Evolutionary conservation across 2,888 invertebrate genomes (phyloP).

Genomic region (Temnothorax rugatulus): DNA sequence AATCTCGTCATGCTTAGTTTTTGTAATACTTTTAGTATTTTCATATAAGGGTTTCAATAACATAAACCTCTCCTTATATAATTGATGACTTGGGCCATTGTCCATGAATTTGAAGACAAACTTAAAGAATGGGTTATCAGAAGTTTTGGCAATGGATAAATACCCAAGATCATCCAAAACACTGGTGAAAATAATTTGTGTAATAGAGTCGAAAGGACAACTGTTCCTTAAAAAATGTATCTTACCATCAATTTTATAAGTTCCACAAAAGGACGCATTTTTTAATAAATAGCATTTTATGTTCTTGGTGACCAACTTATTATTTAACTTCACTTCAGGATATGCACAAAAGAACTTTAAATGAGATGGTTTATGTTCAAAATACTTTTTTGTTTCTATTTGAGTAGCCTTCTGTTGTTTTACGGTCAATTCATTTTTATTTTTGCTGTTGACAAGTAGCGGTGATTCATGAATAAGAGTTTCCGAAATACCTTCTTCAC

Average conservation of each 20-base stretch:
- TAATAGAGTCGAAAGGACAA: background rate
- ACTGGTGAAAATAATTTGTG: background rate
- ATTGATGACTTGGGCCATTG: background rate
- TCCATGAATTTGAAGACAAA: background rate
- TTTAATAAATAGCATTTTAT: constrained; percentile 3
- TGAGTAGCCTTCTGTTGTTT: background rate
- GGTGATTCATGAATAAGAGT: background rate
- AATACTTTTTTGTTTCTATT: background rate
- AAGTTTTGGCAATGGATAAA: background rate
- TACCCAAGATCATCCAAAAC: background rate
- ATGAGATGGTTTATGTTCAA: background rate
- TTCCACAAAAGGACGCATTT: background rate
- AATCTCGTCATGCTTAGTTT: background rate
- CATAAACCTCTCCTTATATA: background rate
- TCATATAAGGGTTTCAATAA: background rate
- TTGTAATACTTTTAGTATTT: background rate
- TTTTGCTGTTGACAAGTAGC: background rate
- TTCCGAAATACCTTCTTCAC: background rate
- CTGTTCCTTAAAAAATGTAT: background rate
- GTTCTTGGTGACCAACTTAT: background rate
- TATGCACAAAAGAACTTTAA: background rate
- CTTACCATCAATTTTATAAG: constrained; percentile 5
- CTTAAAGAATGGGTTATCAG: background rate
- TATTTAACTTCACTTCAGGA: background rate
- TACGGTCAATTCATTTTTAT: background rate